These are phyloP conservation scores for Ditylenchus dipsaci DNA, from an alignment of 1,140 invertebrate genomes.

Conservation along the genomic window DNA sequence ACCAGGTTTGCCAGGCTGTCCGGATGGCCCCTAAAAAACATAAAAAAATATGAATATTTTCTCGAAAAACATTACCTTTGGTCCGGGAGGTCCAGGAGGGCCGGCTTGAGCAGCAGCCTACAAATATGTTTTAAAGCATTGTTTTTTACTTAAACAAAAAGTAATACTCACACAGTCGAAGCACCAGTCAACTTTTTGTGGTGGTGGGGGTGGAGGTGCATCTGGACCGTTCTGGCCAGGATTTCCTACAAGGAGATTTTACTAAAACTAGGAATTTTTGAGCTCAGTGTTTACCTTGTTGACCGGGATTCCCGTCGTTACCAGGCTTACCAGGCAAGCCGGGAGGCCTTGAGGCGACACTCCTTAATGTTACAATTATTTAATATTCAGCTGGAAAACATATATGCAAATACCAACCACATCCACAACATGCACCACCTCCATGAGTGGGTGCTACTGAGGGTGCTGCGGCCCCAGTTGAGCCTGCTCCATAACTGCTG, in stretches of 20 bases:
- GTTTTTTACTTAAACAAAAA: too few relatives aligned
- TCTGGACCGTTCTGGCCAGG: slow-evolving; percentile 3
- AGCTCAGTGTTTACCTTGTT: too few relatives aligned
- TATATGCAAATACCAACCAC: slow-evolving; percentile 1
- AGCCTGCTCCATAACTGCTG: slow-evolving; percentile 9
- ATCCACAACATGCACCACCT: slow-evolving; percentile 4
- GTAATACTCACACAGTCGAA: slow-evolving; percentile 4
- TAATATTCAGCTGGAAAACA: too few relatives aligned
- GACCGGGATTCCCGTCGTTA: slow-evolving; percentile 9
- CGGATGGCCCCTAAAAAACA: background rate
- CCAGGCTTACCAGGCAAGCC: slow-evolving; percentile 22
- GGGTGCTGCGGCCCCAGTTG: background rate
- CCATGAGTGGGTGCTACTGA: background rate
- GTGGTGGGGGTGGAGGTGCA: slow-evolving; percentile 2
- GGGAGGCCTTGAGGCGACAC: slow-evolving; percentile 13
- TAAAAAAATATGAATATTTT: background rate
- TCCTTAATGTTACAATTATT: background rate
- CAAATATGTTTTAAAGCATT: too few relatives aligned
- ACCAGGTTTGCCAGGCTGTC: background rate
- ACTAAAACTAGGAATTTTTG: too few relatives aligned
- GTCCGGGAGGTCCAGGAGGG: slow-evolving; percentile 19
- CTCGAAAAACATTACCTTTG: background rate
- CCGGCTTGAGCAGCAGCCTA: slow-evolving; percentile 10
- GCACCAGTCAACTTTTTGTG: slow-evolving; percentile 2
- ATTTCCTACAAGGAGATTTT: background rate